Evolutionary conservation across 2,113 vertebrate species (phyloP).

Genomic region (Oostethus manadensis): DNA sequence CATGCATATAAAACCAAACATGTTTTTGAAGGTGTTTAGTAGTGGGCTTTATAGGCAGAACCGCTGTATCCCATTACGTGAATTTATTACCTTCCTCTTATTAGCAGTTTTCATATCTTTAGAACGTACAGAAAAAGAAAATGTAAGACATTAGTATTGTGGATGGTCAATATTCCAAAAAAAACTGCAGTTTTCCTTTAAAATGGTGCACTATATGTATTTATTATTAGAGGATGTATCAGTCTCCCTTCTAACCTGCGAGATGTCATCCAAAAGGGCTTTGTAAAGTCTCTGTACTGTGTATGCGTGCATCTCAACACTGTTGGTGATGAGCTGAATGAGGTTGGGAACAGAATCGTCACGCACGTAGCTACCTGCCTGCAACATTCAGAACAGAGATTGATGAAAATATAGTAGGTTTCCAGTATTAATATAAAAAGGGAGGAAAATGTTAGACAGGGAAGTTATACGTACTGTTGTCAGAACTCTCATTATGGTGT

Average conservation of each 20-base stretch:
- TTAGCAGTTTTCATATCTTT: too few relatives aligned
- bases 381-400: slow-evolving; percentile 23
- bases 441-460: neutral
- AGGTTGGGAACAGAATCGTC: slow-evolving; percentile 97
- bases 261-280: slow-evolving; percentile 95
- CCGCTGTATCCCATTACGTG: too few relatives aligned
- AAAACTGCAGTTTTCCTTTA: too few relatives aligned
- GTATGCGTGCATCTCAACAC: slow-evolving; percentile 96
- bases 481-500: slow-evolving; percentile 97
- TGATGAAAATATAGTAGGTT: neutral
- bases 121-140: too few relatives aligned
- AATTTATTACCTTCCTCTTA: too few relatives aligned
- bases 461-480: slow-evolving; percentile 84
- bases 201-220: too few relatives aligned
- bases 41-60: too few relatives aligned
- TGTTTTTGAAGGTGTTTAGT: too few relatives aligned
- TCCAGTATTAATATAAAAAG: neutral
- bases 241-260: slow-evolving; percentile 76
- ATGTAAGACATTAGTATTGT: too few relatives aligned
- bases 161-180: too few relatives aligned
- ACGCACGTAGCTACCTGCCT: slow-evolving; percentile 97
- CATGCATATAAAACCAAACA: too few relatives aligned
- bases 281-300: slow-evolving; percentile 99
- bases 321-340: slow-evolving; percentile 99
- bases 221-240: too few relatives aligned